Conservation (phyloP, 1,140 invertebrate genomes). For the Drosophila ogumai region DNA sequence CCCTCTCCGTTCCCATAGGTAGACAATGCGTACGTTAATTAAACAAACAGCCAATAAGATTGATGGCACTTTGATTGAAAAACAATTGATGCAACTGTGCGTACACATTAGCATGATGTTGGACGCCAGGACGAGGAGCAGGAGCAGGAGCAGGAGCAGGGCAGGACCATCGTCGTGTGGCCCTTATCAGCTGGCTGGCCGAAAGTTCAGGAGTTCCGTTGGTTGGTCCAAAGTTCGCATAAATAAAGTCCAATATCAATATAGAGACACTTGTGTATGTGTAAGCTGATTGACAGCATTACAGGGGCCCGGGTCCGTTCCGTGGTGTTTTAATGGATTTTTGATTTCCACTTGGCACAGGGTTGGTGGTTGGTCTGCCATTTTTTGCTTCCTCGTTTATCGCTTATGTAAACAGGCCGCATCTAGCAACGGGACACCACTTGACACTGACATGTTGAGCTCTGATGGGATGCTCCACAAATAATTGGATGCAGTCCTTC, state of each 20-base stretch:
- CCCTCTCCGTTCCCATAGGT: slow-evolving; percentile 32
- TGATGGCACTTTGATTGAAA: slow-evolving; percentile 83
- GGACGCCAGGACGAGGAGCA: slow-evolving; percentile 45
- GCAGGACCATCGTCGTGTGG: slow-evolving; percentile 42
- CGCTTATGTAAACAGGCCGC: slow-evolving; percentile 79
- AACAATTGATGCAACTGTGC: slow-evolving; percentile 83
- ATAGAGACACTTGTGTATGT: slow-evolving; percentile 56
- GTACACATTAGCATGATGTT: slow-evolving; percentile 82
- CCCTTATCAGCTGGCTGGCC: slow-evolving; percentile 71
- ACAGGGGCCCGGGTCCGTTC: slow-evolving; percentile 47
- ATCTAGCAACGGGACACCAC: slow-evolving; percentile 63
- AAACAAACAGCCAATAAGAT: slow-evolving; percentile 82
- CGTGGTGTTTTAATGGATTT: slow-evolving; percentile 81
- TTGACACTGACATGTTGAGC: slow-evolving; percentile 69
- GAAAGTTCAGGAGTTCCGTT: slow-evolving; percentile 61
- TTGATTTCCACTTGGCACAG: slow-evolving; percentile 67
- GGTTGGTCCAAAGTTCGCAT: slow-evolving; percentile 70
- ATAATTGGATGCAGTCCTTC: not conserved
- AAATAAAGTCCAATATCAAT: slow-evolving; percentile 78
- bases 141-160: slow-evolving; percentile 13
- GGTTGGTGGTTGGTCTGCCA: slow-evolving; percentile 42
- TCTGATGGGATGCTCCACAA: slow-evolving; percentile 10
- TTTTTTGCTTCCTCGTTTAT: slow-evolving; percentile 64
- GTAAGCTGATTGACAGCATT: slow-evolving; percentile 75
- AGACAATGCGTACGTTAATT: slow-evolving; percentile 72